Percentiles rank a stretch among this genome's conserved stretches.
These are phyloP conservation scores for Andrena hattorfiana DNA, from an alignment of 2,888 invertebrate species.

Conservation along the genomic window DNA sequence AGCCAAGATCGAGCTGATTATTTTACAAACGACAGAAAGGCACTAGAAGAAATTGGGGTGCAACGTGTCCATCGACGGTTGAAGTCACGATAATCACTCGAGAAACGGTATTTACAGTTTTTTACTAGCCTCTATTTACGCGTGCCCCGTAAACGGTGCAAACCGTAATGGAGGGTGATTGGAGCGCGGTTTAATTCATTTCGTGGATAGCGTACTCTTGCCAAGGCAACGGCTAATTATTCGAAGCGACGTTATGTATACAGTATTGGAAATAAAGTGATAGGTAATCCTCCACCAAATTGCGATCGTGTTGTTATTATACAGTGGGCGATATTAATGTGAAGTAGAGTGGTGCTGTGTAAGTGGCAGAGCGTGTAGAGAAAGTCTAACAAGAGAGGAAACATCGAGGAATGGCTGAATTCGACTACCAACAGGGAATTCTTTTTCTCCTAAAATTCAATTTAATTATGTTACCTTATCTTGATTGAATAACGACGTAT, in stretches of 20 bases:
- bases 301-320: slow-evolving; percentile 34
- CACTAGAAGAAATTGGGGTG: not conserved
- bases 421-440: not conserved
- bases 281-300: slow-evolving; percentile 44
- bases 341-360: slow-evolving; percentile 8
- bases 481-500: too few species aligned
- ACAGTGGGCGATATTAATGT: slow-evolving; percentile 25
- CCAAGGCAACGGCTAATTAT: slow-evolving; percentile 29
- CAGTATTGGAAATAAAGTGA: slow-evolving; percentile 18
- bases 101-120: slow-evolving; percentile 46
- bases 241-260: slow-evolving; percentile 47
- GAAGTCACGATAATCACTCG: slow-evolving; percentile 6
- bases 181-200: slow-evolving; percentile 24
- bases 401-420: not conserved
- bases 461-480: too few species aligned
- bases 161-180: slow-evolving; percentile 5
- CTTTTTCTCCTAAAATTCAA: too few species aligned
- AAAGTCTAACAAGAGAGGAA: slow-evolving; percentile 15
- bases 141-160: not conserved
- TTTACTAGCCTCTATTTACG: not conserved
- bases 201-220: slow-evolving; percentile 21
- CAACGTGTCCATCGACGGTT: not conserved
- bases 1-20: slow-evolving; percentile 37
- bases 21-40: not conserved
- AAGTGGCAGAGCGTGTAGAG: slow-evolving; percentile 18